These are phyloP conservation scores for Ferrisia virgata DNA, from an alignment of 2,888 invertebrate species.

Conservation along the genomic window DNA sequence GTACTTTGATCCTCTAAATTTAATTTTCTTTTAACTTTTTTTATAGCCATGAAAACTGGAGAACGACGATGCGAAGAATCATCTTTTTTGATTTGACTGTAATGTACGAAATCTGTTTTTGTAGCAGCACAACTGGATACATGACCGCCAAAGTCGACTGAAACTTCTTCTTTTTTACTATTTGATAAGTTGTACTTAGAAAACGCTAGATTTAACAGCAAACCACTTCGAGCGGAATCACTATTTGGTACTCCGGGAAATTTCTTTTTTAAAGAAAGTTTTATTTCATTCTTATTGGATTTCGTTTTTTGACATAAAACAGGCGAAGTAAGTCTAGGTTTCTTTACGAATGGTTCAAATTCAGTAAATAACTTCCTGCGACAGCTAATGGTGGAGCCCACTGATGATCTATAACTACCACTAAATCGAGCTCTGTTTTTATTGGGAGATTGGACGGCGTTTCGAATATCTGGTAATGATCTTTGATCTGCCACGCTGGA, in stretches of 20 bases:
- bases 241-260: constrained; percentile 42
- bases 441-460: background rate
- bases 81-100: constrained; percentile 32
- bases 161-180: background rate
- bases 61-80: background rate
- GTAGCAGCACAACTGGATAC: background rate
- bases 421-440: background rate
- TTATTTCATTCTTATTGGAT: constrained; percentile 5
- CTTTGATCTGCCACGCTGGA: background rate
- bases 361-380: constrained; percentile 20
- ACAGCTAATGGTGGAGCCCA: constrained; percentile 1
- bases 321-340: background rate
- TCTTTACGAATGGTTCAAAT: background rate
- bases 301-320: background rate
- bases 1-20: constrained; percentile 32
- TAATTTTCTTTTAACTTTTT: constrained; percentile 41
- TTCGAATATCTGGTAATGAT: background rate
- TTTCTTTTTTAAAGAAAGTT: constrained; percentile 33
- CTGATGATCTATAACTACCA: constrained; percentile 32
- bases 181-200: constrained; percentile 34
- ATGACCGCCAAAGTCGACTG: constrained; percentile 1
- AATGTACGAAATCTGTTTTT: constrained; percentile 20
- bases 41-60: constrained; percentile 37
- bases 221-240: constrained; percentile 28
- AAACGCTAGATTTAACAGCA: constrained; percentile 34